Conservation (phyloP, 2,113 vertebrate species). For the Syrmaticus mikado region DNA sequence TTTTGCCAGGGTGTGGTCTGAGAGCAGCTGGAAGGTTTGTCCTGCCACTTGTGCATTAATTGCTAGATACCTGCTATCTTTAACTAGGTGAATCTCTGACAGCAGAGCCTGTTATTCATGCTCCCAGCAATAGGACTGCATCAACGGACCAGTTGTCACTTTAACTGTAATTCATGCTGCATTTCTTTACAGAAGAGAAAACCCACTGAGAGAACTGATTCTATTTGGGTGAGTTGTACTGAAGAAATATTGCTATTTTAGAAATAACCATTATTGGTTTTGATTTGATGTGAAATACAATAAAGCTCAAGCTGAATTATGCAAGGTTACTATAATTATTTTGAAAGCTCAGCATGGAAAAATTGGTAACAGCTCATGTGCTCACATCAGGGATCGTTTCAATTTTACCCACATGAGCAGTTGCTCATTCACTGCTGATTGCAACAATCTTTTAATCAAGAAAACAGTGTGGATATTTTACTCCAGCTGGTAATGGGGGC, state of each 20-base stretch:
- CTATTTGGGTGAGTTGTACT: conserved; percentile 35
- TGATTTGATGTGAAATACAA: conserved; percentile 42
- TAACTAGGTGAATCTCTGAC: background rate
- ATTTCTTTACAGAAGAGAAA: background rate
- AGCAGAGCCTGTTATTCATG: background rate
- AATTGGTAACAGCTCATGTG: conserved; percentile 42
- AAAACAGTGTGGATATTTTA: conserved; percentile 40
- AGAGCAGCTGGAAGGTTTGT: background rate
- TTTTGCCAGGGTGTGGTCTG: background rate
- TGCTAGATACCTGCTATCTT: background rate
- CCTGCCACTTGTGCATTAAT: background rate
- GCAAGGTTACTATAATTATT: conserved; percentile 55
- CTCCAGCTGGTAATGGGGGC: conserved; percentile 19
- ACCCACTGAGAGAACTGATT: conserved; percentile 6
- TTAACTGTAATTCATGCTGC: background rate
- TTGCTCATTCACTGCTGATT: conserved; percentile 55
- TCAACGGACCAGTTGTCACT: background rate
- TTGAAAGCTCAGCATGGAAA: conserved; percentile 54
- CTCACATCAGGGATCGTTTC: conserved; percentile 37
- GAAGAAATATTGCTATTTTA: conserved; percentile 14
- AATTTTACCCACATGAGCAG: conserved; percentile 43
- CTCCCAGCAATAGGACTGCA: background rate
- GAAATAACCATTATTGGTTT: conserved; percentile 36
- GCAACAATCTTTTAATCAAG: conserved; percentile 70
- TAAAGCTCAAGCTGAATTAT: conserved; percentile 18